Evolutionary conservation across 1,140 invertebrate genomes (phyloP), one percentile per base, ranked within the genome.

Genomic region (Hylyphantes graminicola): DNA sequence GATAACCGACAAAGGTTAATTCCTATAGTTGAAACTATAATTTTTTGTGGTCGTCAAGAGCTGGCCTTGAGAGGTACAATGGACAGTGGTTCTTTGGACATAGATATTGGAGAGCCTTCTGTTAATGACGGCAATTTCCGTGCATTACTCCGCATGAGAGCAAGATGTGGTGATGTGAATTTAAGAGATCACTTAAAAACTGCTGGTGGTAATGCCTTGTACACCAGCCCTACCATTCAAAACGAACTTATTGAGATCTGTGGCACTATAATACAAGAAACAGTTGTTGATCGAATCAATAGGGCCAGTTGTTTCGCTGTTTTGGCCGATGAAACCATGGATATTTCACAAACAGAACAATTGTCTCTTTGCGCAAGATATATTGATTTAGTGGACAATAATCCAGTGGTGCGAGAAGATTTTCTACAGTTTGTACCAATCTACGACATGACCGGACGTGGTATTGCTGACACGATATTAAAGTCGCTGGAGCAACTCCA

Each of bases 171-270:
- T 13, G 51, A 51, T 73, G 7, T 1, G 13, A 48, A 51, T 53
- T 53, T 50, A 15, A 51, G 7, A 9, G 9, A 4, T 11, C 21
- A 35, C 4, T 2, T 10, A 4, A 4, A 50, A 13, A 15, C 35
- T 35, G 12, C 21, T 13, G 35, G 11, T 2, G 19, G 50, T 15
- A 73, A 73, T 35, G 15, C 21, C 4, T 4, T 15, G 2, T 73
- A 73, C 50, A 73, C 48, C 35, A 73, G 70, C 70, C 19, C 51
- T 50, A 4, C 50, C 2, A 73, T 51, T 51, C 70, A 73, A 73
- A 73, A 73, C 51, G 70, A 73, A 19, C 13, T 73, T 15, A 73
- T 73, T 15, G 50, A 73, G 4, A 4, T 10, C 1, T 73, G 19
- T 73, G 50, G 50, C 0, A 35, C 4, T 3, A 12, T 51, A 1